A percentile compares a stretch with the other conserved stretches of the same genome.
These are phyloP conservation scores for Cephus cinctus DNA, from an alignment of 1,140 invertebrate genomes.

Conservation along the genomic window DNA sequence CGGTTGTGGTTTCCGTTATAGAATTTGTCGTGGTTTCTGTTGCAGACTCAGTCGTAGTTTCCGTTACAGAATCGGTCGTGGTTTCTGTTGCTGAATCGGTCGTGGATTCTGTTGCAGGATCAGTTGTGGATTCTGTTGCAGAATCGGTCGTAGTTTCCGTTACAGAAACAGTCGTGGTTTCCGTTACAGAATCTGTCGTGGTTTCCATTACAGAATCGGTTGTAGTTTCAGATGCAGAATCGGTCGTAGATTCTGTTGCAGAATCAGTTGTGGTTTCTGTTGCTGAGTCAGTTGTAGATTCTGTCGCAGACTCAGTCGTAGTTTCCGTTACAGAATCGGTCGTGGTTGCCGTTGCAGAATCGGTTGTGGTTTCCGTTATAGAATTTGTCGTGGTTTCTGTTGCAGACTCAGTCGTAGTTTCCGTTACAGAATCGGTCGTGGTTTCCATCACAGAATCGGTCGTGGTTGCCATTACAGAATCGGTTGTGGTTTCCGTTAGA, in stretches of 20 bases:
- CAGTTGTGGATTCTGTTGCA: background rate
- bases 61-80: background rate
- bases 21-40: background rate
- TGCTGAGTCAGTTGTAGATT: too few species aligned
- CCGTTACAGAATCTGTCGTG: background rate
- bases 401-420: too few species aligned
- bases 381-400: background rate
- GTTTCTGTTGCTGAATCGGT: background rate
- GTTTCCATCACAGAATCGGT: background rate
- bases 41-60: background rate
- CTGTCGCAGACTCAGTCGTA: background rate
- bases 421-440: background rate
- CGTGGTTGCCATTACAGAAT: background rate
- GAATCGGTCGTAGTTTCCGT: background rate
- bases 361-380: background rate
- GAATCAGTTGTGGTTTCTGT: too few species aligned
- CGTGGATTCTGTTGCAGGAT: background rate
- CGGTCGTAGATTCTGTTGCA: background rate
- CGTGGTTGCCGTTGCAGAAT: too few species aligned
- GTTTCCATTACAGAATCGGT: too few species aligned
- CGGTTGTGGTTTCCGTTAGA: background rate
- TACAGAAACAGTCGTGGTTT: background rate
- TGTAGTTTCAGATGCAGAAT: background rate
- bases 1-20: background rate
- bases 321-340: too few species aligned